These are phyloP conservation scores for Ictalurus punctatus DNA, from an alignment of 2,113 vertebrate genomes.

Conservation along the genomic window DNA sequence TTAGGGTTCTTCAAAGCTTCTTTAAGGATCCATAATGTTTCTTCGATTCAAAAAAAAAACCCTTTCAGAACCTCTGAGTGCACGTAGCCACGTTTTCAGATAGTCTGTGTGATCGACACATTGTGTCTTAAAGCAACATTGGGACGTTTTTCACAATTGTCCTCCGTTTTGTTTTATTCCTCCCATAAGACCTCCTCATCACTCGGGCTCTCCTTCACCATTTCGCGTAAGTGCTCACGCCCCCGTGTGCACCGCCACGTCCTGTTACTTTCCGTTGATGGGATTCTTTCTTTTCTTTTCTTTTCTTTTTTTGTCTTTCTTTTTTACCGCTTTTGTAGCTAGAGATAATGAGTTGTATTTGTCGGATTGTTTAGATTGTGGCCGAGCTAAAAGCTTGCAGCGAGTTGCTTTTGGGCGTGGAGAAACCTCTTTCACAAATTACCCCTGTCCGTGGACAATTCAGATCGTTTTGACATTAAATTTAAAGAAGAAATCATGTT, in stretches of 20 bases:
- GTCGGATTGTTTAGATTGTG: not conserved
- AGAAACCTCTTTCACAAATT: not conserved
- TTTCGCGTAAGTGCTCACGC: not conserved
- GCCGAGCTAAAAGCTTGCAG: not conserved
- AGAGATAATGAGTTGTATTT: not conserved
- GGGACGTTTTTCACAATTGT: not conserved
- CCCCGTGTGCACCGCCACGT: no score
- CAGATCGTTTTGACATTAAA: slow-evolving; percentile 37
- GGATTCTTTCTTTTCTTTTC: not conserved
- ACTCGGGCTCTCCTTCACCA: not conserved
- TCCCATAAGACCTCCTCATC: not conserved
- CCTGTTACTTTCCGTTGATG: not conserved
- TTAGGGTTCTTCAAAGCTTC: not conserved
- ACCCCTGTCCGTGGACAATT: not conserved
- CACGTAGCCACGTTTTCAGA: no score
- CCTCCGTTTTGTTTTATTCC: not conserved
- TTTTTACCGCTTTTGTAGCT: not conserved
- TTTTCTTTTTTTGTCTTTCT: not conserved
- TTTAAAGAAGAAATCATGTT: slow-evolving; percentile 14
- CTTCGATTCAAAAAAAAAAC: not conserved
- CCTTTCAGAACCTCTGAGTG: not conserved
- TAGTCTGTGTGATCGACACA: no score
- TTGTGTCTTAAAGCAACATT: not conserved
- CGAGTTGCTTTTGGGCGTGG: not conserved
- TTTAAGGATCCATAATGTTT: not conserved